Percentiles rank a stretch among this genome's conserved stretches.
phyloP scores from a whole-genome alignment of 1,140 invertebrate genomes.

The Atta colombica region DNA sequence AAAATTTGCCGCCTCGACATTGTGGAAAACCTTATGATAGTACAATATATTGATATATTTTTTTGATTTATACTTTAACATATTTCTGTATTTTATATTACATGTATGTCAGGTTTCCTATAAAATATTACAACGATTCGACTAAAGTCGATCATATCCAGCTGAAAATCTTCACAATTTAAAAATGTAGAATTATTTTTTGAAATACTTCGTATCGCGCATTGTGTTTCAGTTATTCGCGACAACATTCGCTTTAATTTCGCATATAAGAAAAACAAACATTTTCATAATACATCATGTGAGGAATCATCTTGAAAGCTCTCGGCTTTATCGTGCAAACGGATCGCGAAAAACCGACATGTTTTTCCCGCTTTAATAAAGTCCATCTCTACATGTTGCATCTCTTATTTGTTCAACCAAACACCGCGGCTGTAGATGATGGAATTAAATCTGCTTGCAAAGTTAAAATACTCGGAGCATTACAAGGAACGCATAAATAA shows the following conservation, averaged over 20 bases:
- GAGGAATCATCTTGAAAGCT: background rate
- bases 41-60: background rate
- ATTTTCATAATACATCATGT: background rate
- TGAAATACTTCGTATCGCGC: no score
- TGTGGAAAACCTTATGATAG: background rate
- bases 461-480: conserved; percentile 57
- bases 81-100: conserved; percentile 26
- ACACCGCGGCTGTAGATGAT: background rate
- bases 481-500: conserved; percentile 59
- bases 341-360: background rate
- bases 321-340: background rate
- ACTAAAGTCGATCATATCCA: background rate
- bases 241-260: background rate
- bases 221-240: background rate
- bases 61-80: background rate
- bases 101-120: background rate
- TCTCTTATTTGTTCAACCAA: conserved; percentile 7
- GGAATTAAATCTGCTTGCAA: background rate
- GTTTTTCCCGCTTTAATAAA: conserved; percentile 16
- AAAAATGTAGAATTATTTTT: background rate
- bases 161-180: background rate
- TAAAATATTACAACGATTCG: background rate
- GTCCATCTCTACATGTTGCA: background rate
- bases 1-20: conserved; percentile 5
- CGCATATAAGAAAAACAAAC: background rate